Percentiles rank a stretch among this genome's conserved stretches.
Evolutionary conservation across 2,888 invertebrate genomes (phyloP).

Genomic region (Polietes domitor): DNA sequence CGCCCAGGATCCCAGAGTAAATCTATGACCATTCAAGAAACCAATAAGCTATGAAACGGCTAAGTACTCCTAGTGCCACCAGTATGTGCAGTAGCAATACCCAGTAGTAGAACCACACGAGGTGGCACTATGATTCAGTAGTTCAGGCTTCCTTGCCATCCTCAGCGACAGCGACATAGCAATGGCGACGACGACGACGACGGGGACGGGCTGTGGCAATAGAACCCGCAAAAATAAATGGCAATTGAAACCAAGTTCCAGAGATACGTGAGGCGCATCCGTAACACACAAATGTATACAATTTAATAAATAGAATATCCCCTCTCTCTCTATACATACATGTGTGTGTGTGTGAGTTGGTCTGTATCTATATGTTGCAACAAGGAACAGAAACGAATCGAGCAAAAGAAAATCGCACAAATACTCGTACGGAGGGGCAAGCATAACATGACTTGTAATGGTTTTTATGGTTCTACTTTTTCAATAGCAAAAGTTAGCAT

Average conservation of each 20-base stretch:
- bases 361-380: constrained; percentile 51
- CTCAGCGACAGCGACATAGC: neutral
- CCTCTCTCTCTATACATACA: neutral
- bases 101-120: constrained; percentile 47
- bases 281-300: constrained; percentile 60
- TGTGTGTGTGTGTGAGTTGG: constrained; percentile 1
- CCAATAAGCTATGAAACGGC: constrained; percentile 66
- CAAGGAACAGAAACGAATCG: neutral
- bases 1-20: constrained; percentile 51
- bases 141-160: neutral
- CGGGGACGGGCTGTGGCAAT: constrained; percentile 40
- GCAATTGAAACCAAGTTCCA: constrained; percentile 67
- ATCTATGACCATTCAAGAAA: constrained; percentile 67
- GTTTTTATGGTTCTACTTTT: constrained; percentile 43
- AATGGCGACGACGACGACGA: neutral
- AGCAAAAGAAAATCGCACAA: constrained; percentile 24
- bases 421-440: constrained; percentile 21
- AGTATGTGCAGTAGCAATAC: constrained; percentile 62
- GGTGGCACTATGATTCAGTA: constrained; percentile 33
- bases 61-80: constrained; percentile 41
- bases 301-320: constrained; percentile 64
- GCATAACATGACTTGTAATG: constrained; percentile 55
- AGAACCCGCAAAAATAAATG: constrained; percentile 67
- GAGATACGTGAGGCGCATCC: constrained; percentile 66
- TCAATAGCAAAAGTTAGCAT: constrained; percentile 53